Conservation (phyloP, 2,888 invertebrate genomes). For the Xylophagus ater region DNA sequence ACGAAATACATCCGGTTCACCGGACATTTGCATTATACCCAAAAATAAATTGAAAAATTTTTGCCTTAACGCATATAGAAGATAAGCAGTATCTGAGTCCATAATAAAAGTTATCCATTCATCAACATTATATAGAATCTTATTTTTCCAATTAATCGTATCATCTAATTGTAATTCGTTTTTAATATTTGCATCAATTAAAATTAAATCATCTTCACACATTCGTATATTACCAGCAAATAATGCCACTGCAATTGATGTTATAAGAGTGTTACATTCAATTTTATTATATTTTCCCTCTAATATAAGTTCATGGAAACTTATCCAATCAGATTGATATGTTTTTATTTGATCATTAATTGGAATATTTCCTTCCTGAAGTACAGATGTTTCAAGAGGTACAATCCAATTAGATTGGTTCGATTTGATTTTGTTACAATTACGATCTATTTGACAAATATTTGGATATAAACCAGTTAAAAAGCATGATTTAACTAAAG, state of each 20-base stretch:
- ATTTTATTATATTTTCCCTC: conserved; percentile 56
- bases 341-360: too few species aligned
- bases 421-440: conserved; percentile 30
- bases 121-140: conserved; percentile 46
- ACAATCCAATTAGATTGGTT: neutral
- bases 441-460: conserved; percentile 58
- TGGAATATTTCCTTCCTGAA: too few species aligned
- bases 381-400: neutral
- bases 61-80: conserved; percentile 57
- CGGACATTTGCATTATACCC: conserved; percentile 23
- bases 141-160: neutral
- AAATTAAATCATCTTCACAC: conserved; percentile 10
- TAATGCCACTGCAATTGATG: conserved; percentile 65
- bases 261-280: conserved; percentile 65
- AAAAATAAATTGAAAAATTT: conserved; percentile 45
- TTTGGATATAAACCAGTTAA: conserved; percentile 85
- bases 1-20: conserved; percentile 22
- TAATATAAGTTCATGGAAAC: conserved; percentile 71
- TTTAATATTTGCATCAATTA: conserved; percentile 12
- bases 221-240: conserved; percentile 37
- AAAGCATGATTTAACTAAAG: conserved; percentile 80
- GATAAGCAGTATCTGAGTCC: conserved; percentile 51
- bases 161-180: neutral
- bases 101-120: conserved; percentile 63
- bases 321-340: conserved; percentile 68